These are phyloP conservation scores for Pteropus alecto DNA, from an alignment of 2,113 vertebrate species.

Conservation along the genomic window DNA sequence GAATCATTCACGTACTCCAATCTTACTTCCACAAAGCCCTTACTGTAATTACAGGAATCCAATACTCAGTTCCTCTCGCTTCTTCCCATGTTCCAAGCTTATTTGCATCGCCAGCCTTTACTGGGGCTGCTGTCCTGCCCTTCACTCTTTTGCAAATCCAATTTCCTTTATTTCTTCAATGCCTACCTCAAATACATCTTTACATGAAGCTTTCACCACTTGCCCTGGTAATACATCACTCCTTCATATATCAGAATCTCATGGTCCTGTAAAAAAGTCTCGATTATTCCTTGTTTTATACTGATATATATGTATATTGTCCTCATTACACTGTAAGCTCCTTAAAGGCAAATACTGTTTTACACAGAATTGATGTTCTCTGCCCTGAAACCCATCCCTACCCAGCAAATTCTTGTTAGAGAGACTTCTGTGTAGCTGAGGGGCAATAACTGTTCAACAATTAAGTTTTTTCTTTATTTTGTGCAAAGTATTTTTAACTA, in stretches of 20 bases:
- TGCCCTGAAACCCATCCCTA: background rate
- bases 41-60: background rate
- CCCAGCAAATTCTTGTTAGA: background rate
- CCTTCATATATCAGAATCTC: background rate
- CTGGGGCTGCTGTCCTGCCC: no score
- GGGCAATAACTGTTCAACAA: background rate
- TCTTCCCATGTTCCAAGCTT: background rate
- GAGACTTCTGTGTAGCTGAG: background rate
- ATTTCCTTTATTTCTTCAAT: background rate
- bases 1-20: background rate
- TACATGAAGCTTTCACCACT: background rate
- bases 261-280: background rate
- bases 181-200: background rate
- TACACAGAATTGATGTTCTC: background rate
- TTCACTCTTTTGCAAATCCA: background rate
- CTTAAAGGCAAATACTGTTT: background rate
- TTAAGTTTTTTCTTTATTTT: background rate
- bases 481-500: background rate
- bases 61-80: background rate
- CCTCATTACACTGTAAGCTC: background rate
- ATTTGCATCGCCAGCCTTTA: background rate
- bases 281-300: background rate
- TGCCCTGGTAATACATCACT: background rate
- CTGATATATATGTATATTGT: background rate
- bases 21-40: background rate